Percentiles rank a stretch among this genome's conserved stretches.
phyloP scores from a whole-genome alignment of 1,140 invertebrate species.

The Cylas formicarius region DNA sequence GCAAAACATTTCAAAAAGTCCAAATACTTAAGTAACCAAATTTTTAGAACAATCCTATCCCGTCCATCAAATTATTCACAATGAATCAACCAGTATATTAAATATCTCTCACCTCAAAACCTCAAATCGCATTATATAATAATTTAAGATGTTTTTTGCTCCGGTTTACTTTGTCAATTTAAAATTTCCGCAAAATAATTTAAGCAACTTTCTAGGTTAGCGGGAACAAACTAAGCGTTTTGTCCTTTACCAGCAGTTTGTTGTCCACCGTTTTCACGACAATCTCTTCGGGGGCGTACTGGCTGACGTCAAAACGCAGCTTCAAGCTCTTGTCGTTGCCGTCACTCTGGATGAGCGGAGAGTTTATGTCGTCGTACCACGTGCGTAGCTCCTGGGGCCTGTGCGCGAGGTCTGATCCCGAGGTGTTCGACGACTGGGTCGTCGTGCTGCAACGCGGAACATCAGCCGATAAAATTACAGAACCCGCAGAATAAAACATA shows the following conservation, averaged over 20 bases:
- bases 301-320: constrained; percentile 87
- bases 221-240: background rate
- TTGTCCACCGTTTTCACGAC: constrained; percentile 95
- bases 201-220: too few relatives aligned
- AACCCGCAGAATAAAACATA: background rate
- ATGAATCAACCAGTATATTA: too few relatives aligned
- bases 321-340: constrained; percentile 85
- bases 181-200: too few relatives aligned
- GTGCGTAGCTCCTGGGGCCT: constrained; percentile 47
- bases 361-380: constrained; percentile 76
- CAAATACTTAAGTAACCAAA: too few relatives aligned
- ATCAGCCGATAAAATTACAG: too few relatives aligned
- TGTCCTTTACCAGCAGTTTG: constrained; percentile 75
- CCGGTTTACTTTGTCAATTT: too few relatives aligned
- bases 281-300: constrained; percentile 92
- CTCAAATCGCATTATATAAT: too few relatives aligned
- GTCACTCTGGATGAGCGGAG: constrained; percentile 85
- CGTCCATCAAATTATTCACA: too few relatives aligned
- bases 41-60: too few relatives aligned
- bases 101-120: too few relatives aligned
- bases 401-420: constrained; percentile 48
- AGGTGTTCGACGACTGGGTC: constrained; percentile 48
- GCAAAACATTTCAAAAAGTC: too few relatives aligned
- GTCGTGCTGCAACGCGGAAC: constrained; percentile 48
- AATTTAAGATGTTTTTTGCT: too few relatives aligned